phyloP scores from a whole-genome alignment of 2,888 invertebrate genomes.

The Plagodis dolabraria region DNA sequence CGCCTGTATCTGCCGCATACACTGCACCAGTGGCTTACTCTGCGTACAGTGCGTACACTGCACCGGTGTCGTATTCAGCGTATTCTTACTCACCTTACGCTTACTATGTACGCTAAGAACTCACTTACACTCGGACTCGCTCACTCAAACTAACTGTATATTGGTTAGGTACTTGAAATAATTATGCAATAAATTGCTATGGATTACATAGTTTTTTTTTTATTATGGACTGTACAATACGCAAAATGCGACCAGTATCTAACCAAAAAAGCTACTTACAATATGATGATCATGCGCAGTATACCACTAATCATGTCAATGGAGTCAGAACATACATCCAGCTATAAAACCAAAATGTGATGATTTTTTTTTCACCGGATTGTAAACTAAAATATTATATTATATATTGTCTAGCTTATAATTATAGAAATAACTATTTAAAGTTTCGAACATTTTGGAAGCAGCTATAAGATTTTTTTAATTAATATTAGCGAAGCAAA shows the following conservation, averaged over 20 bases:
- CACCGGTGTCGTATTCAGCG: slow-evolving; percentile 61
- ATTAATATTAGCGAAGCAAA: too few species aligned
- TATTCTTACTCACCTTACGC: slow-evolving; percentile 69
- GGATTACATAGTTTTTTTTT: background rate
- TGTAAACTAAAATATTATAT: too few species aligned
- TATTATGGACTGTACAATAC: background rate
- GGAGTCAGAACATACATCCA: too few species aligned
- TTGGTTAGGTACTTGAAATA: slow-evolving; percentile 7
- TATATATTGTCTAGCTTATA: too few species aligned
- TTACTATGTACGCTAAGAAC: slow-evolving; percentile 67
- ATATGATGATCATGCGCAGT: background rate
- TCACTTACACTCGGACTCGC: slow-evolving; percentile 1
- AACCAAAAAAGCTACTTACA: background rate
- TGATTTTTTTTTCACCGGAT: too few species aligned
- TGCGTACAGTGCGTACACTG: slow-evolving; percentile 53
- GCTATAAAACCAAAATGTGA: too few species aligned
- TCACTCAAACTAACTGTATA: slow-evolving; percentile 15
- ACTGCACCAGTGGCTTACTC: slow-evolving; percentile 76
- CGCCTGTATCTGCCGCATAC: slow-evolving; percentile 78
- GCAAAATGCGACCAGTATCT: background rate
- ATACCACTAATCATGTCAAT: too few species aligned
- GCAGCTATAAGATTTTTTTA: too few species aligned
- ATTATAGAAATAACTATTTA: too few species aligned
- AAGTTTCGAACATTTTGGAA: too few species aligned
- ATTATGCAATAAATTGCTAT: slow-evolving; percentile 14